Evolutionary conservation across 2,797 vertebrate genomes (phyloP).

Genomic region (Paedocypris micromegethes): DNA sequence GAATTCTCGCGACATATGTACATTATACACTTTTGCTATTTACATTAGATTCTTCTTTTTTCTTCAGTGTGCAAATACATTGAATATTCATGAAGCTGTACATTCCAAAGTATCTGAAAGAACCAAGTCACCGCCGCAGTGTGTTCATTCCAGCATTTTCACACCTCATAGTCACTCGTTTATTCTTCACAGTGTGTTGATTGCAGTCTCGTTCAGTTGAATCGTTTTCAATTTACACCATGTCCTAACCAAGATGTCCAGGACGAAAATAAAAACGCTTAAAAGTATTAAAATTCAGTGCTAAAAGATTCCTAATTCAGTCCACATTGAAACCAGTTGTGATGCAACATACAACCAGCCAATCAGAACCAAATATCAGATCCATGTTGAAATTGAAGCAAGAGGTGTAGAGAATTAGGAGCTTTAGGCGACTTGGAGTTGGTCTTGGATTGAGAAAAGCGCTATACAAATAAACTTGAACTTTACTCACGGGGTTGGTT

Average conservation of each 20-base stretch:
- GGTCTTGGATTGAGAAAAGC: no score
- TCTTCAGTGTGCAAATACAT: constrained; percentile 45
- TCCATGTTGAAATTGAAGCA: no score
- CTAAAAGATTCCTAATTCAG: no score
- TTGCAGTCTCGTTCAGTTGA: constrained; percentile 38
- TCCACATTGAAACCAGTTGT: no score
- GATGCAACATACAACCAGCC: not conserved
- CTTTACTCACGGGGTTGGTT: no score
- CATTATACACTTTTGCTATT: constrained; percentile 40
- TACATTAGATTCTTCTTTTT: constrained; percentile 36
- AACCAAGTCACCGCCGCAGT: constrained; percentile 6
- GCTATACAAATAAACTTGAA: no score
- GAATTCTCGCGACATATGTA: constrained; percentile 33
- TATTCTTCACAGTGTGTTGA: constrained; percentile 46
- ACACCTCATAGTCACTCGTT: constrained; percentile 11
- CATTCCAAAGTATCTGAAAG: constrained; percentile 34
- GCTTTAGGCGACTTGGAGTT: no score
- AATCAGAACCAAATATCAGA: not conserved
- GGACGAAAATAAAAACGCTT: not conserved
- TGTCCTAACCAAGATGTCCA: constrained; percentile 1
- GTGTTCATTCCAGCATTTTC: constrained; percentile 15
- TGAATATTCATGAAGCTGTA: constrained; percentile 41
- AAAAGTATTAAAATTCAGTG: not conserved
- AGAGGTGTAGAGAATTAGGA: no score
- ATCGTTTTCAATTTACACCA: constrained; percentile 7